Conservation (phyloP, 2,888 invertebrate genomes). For the Boloria euphrosyne region DNA sequence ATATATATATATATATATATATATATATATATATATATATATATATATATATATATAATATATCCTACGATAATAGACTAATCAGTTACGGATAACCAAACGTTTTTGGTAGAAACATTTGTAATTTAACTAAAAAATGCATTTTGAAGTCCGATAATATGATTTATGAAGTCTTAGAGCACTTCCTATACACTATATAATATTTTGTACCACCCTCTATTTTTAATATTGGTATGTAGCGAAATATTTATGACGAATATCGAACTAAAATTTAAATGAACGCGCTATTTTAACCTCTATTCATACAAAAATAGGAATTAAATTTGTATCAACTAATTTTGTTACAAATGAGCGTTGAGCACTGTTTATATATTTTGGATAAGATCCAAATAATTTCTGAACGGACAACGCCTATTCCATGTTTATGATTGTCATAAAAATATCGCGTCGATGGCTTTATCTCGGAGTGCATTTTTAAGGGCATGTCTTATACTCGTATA, state of each 20-base stretch:
- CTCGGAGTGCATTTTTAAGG: constrained; percentile 28
- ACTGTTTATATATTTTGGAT: constrained; percentile 40
- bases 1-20: too few species aligned
- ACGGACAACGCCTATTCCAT: constrained; percentile 44
- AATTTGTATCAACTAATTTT: constrained; percentile 7
- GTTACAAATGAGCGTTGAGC: constrained; percentile 2
- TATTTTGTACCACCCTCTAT: constrained; percentile 7
- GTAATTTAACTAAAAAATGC: too few species aligned
- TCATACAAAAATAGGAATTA: neutral
- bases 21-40: too few species aligned
- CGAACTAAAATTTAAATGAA: neutral
- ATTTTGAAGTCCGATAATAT: too few species aligned
- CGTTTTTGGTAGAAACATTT: too few species aligned
- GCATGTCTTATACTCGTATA: too few species aligned
- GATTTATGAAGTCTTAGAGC: neutral
- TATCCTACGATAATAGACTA: too few species aligned
- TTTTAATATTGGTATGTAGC: constrained; percentile 1
- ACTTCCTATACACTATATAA: constrained; percentile 11
- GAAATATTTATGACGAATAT: neutral
- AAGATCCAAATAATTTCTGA: constrained; percentile 43
- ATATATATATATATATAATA: too few species aligned
- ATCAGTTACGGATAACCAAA: too few species aligned
- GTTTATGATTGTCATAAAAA: constrained; percentile 47
- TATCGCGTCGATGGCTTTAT: constrained; percentile 39
- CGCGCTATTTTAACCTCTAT: neutral